Conservation (phyloP, 2,888 invertebrate genomes). For the Enchytraeus crypticus region DNA sequence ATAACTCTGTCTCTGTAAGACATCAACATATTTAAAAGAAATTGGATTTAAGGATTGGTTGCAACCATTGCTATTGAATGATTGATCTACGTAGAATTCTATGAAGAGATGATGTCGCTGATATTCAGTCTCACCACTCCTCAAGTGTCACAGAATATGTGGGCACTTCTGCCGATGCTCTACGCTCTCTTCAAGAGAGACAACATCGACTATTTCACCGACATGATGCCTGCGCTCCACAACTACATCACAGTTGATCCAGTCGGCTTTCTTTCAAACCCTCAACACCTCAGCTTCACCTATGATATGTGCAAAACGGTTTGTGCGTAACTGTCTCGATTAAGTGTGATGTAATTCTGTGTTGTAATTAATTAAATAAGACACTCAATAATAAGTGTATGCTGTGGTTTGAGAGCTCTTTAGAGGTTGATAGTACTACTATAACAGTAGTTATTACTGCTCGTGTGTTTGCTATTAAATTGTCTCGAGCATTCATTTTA, state of each 20-base stretch:
- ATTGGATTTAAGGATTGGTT: neutral
- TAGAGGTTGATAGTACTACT: too few species aligned
- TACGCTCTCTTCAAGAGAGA: constrained; percentile 78
- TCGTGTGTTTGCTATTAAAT: too few species aligned
- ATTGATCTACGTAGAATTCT: constrained; percentile 66
- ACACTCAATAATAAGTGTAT: too few species aligned
- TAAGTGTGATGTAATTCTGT: neutral
- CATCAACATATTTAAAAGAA: too few species aligned
- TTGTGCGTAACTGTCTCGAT: constrained; percentile 23
- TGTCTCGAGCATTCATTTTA: too few species aligned
- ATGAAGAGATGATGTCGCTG: constrained; percentile 88
- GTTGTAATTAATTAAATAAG: too few species aligned
- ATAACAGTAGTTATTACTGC: too few species aligned
- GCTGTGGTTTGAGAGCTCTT: too few species aligned
- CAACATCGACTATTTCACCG: constrained; percentile 84
- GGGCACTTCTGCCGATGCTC: constrained; percentile 73
- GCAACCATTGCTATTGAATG: neutral
- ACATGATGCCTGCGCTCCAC: constrained; percentile 97
- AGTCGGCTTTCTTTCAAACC: constrained; percentile 79
- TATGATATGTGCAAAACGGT: constrained; percentile 89
- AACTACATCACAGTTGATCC: constrained; percentile 96
- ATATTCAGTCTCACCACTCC: constrained; percentile 83
- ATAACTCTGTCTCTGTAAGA: too few species aligned
- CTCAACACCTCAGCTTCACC: constrained; percentile 77
- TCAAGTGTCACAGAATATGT: constrained; percentile 83